A percentile compares a stretch with the other conserved stretches of the same genome.
Evolutionary conservation across 1,140 invertebrate species (phyloP).

Genomic region (Neotoxoptera formosana): DNA sequence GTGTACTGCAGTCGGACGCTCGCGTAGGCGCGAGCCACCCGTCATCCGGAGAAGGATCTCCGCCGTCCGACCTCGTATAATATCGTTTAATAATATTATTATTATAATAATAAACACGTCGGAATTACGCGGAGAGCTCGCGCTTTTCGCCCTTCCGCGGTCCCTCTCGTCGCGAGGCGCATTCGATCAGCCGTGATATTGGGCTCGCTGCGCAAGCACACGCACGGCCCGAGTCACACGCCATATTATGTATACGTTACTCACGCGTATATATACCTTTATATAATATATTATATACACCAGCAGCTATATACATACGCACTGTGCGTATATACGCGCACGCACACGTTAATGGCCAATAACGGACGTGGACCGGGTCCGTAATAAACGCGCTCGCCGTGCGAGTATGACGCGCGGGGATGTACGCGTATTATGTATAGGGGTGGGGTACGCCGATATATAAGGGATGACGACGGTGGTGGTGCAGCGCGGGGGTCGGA

Average conservation of each 20-base stretch:
- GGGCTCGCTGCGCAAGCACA: neutral
- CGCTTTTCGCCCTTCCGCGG: neutral
- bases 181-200: slow-evolving; percentile 57
- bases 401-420: neutral
- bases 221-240: neutral
- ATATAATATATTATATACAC: neutral
- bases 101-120: neutral
- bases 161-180: neutral
- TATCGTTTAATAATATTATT: neutral
- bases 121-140: too few species aligned
- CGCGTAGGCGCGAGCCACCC: too few species aligned
- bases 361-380: slow-evolving; percentile 54
- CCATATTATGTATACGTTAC: too few species aligned
- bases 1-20: too few species aligned
- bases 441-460: too few species aligned
- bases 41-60: too few species aligned
- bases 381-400: slow-evolving; percentile 37
- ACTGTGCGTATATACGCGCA: too few species aligned
- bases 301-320: too few species aligned
- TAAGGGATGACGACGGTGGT: too few species aligned
- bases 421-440: neutral
- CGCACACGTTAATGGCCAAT: slow-evolving; percentile 47
- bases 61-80: too few species aligned
- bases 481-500: neutral
- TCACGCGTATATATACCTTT: neutral